These are phyloP conservation scores for Tolmerus cingulatus DNA, from an alignment of 2,888 invertebrate species.

Conservation along the genomic window DNA sequence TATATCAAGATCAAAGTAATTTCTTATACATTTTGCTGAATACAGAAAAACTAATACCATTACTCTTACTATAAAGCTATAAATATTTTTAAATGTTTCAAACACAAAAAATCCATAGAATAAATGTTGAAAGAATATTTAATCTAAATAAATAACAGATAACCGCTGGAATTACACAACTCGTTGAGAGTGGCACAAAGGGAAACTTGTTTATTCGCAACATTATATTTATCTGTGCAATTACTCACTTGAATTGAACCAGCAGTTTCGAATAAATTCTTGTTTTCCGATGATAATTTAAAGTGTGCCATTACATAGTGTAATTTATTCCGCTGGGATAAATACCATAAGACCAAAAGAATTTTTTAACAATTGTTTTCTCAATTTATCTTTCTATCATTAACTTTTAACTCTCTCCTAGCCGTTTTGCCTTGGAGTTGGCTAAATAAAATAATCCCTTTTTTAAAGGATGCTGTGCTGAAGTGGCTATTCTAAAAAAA, in stretches of 20 bases:
- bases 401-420: neutral
- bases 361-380: neutral
- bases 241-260: neutral
- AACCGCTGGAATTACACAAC: neutral
- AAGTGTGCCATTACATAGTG: neutral
- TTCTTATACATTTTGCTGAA: neutral
- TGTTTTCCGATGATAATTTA: neutral
- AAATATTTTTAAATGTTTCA: no score
- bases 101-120: neutral
- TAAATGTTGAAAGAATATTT: neutral
- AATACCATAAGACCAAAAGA: neutral
- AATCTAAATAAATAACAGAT: neutral
- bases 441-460: neutral
- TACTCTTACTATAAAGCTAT: neutral
- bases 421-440: neutral
- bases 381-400: neutral
- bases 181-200: no score
- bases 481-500: neutral
- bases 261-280: neutral
- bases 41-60: neutral
- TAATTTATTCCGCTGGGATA: neutral
- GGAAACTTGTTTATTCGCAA: neutral
- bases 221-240: neutral
- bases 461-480: neutral
- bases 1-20: neutral